These are phyloP conservation scores for Cotesia vestalis DNA, from an alignment of 1,140 invertebrate species.

Conservation along the genomic window DNA sequence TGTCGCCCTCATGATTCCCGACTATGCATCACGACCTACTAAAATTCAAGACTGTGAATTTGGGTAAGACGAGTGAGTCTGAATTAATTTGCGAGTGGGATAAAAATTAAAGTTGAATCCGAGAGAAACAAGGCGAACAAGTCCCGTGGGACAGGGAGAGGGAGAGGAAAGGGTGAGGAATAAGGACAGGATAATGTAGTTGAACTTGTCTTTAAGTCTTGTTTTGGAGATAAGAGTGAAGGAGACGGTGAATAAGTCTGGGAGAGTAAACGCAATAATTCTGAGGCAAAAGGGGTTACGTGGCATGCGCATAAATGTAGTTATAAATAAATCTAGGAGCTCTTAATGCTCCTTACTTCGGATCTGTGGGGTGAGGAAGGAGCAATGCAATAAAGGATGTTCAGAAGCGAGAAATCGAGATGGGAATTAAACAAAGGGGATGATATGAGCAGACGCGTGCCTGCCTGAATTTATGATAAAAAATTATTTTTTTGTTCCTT, in stretches of 20 bases:
- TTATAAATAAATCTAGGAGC: constrained; percentile 68
- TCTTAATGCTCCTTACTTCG: constrained; percentile 59
- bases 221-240: constrained; percentile 9
- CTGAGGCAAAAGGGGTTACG: constrained; percentile 55
- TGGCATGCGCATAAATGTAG: constrained; percentile 66
- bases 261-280: constrained; percentile 63
- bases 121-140: constrained; percentile 17
- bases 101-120: constrained; percentile 28
- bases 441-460: constrained; percentile 34
- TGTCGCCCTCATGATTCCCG: constrained; percentile 22
- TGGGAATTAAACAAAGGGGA: constrained; percentile 14
- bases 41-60: constrained; percentile 27
- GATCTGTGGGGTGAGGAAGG: constrained; percentile 14
- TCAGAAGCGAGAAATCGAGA: constrained; percentile 23
- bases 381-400: constrained; percentile 23
- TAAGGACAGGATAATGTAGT: background rate
- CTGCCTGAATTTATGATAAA: background rate
- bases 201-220: constrained; percentile 11
- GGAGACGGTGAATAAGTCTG: constrained; percentile 22
- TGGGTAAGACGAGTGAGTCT: constrained; percentile 27
- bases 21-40: constrained; percentile 15
- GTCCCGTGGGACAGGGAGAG: constrained; percentile 40
- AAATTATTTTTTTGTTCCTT: too few species aligned
- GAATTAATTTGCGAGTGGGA: constrained; percentile 36
- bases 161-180: constrained; percentile 34